Evolutionary conservation across 2,888 invertebrate genomes (phyloP).

Genomic region (Drosophila seclusa): DNA sequence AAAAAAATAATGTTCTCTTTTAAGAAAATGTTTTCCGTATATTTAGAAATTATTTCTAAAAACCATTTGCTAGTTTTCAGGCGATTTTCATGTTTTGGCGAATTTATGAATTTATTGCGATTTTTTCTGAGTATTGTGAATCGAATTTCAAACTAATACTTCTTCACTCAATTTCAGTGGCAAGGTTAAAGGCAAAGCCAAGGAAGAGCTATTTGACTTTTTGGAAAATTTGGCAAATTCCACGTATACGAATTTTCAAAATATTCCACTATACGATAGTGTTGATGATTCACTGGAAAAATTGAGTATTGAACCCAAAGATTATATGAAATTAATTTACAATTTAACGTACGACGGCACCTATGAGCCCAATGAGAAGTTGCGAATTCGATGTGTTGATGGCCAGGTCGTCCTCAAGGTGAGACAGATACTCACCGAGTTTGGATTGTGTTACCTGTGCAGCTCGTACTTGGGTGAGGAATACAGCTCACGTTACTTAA

Average conservation of each 20-base stretch:
- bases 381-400: constrained; percentile 66
- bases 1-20: too few species aligned
- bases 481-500: constrained; percentile 75
- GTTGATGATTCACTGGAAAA: constrained; percentile 69
- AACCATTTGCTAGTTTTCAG: neutral
- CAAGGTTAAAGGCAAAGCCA: constrained; percentile 41
- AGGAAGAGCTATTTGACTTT: constrained; percentile 65
- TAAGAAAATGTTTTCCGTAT: too few species aligned
- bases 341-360: constrained; percentile 81
- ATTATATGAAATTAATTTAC: constrained; percentile 84
- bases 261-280: constrained; percentile 75
- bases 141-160: neutral
- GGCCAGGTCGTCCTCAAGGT: constrained; percentile 62
- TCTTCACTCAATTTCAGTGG: constrained; percentile 13
- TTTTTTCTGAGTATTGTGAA: neutral
- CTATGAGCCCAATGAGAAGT: constrained; percentile 47
- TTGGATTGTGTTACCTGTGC: constrained; percentile 83
- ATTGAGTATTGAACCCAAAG: constrained; percentile 71
- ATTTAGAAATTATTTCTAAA: too few species aligned
- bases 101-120: too few species aligned
- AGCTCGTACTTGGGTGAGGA: constrained; percentile 71
- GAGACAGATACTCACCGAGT: constrained; percentile 83
- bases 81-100: neutral
- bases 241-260: constrained; percentile 82
- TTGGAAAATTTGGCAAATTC: constrained; percentile 84